Evolutionary conservation across 2,888 invertebrate genomes (phyloP).

Genomic region (Hyposoter didymator): DNA sequence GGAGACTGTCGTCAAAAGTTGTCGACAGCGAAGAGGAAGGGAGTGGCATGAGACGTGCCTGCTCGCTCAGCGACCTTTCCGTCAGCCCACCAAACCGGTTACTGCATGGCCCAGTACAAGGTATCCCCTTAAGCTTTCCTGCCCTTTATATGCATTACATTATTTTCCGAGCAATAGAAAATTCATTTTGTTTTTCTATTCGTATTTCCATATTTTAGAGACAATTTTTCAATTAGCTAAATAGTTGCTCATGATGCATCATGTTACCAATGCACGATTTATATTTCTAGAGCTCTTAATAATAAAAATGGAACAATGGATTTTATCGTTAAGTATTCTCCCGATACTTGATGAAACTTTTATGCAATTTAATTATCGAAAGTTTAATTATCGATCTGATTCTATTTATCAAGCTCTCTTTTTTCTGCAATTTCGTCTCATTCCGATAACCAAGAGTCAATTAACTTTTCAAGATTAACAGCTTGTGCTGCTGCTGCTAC

Average conservation of each 20-base stretch:
- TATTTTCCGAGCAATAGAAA: constrained; percentile 21
- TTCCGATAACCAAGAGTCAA: constrained; percentile 15
- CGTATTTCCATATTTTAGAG: not conserved
- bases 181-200: constrained; percentile 54
- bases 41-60: constrained; percentile 90
- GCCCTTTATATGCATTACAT: constrained; percentile 48
- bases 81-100: constrained; percentile 87
- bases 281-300: constrained; percentile 1
- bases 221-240: not conserved
- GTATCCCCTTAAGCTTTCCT: constrained; percentile 82
- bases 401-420: not conserved
- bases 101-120: constrained; percentile 87
- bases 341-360: no score
- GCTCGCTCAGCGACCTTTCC: constrained; percentile 92
- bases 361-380: not conserved
- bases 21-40: constrained; percentile 84
- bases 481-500: constrained; percentile 38
- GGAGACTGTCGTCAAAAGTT: constrained; percentile 80
- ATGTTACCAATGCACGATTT: constrained; percentile 3
- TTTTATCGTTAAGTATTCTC: not conserved
- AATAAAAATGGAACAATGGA: not conserved
- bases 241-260: not conserved
- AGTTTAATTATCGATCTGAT: not conserved
- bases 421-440: not conserved
- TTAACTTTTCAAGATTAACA: constrained; percentile 46